Conservation (phyloP, 2,888 invertebrate species). For the Steromphala cineraria region DNA sequence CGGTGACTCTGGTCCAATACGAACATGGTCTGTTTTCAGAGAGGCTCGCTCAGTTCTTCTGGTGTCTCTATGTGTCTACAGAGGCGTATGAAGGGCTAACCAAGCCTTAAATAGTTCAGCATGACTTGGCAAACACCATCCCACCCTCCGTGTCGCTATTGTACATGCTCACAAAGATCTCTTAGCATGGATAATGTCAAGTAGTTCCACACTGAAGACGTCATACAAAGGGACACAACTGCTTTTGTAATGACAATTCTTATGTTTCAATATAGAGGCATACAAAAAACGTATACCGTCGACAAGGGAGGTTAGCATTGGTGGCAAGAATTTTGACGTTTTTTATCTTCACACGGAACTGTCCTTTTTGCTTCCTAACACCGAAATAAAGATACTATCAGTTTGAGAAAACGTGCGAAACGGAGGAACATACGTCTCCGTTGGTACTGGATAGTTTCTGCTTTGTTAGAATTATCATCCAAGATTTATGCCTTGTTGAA, state of each 20-base stretch:
- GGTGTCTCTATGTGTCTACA: background rate
- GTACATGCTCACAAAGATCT: background rate
- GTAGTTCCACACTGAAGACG: background rate
- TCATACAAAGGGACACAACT: background rate
- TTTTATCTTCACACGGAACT: too few species aligned
- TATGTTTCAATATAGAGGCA: too few species aligned
- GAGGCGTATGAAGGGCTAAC: background rate
- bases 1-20: too few species aligned
- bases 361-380: too few species aligned
- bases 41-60: background rate
- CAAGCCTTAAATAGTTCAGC: background rate
- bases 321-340: too few species aligned
- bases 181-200: background rate
- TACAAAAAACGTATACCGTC: too few species aligned
- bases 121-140: background rate
- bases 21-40: background rate
- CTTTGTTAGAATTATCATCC: background rate
- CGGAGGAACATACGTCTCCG: background rate
- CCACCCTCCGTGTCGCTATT: background rate
- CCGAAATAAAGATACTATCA: too few species aligned
- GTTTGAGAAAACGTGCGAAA: too few species aligned
- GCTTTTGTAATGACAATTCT: background rate
- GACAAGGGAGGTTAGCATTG: too few species aligned
- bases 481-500: background rate
- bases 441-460: background rate